Percentiles rank a stretch among this genome's conserved stretches.
phyloP scores from a whole-genome alignment of 2,888 invertebrate species.

The Ametastegia equiseti region DNA sequence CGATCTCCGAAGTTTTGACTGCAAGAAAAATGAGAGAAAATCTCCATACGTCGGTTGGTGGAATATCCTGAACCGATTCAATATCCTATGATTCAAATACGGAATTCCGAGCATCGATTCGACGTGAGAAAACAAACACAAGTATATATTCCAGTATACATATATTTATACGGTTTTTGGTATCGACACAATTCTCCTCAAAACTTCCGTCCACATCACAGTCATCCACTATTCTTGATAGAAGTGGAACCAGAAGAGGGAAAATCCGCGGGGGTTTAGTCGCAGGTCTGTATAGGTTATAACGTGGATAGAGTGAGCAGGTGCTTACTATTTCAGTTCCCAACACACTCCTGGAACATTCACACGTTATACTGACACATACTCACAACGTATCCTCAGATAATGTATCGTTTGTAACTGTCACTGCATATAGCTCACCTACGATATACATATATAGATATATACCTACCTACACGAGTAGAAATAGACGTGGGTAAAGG shows the following conservation, averaged over 20 bases:
- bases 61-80: neutral
- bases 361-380: neutral
- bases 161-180: neutral
- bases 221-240: neutral
- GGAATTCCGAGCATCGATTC: neutral
- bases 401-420: constrained; percentile 74
- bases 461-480: neutral
- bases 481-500: neutral
- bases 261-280: neutral
- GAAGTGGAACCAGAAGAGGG: neutral
- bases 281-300: constrained; percentile 24
- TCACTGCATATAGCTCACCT: constrained; percentile 58
- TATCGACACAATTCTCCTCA: constrained; percentile 12
- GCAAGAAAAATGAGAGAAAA: neutral
- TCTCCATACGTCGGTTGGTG: neutral
- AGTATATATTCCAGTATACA: neutral
- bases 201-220: too few species aligned
- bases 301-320: constrained; percentile 64
- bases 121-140: neutral
- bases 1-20: neutral
- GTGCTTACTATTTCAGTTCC: constrained; percentile 71
- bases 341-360: constrained; percentile 49
- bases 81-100: constrained; percentile 3
- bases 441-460: constrained; percentile 53
- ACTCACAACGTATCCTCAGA: constrained; percentile 68